These are phyloP conservation scores for Siniperca chuatsi DNA, from an alignment of 2,113 vertebrate genomes.

Conservation along the genomic window DNA sequence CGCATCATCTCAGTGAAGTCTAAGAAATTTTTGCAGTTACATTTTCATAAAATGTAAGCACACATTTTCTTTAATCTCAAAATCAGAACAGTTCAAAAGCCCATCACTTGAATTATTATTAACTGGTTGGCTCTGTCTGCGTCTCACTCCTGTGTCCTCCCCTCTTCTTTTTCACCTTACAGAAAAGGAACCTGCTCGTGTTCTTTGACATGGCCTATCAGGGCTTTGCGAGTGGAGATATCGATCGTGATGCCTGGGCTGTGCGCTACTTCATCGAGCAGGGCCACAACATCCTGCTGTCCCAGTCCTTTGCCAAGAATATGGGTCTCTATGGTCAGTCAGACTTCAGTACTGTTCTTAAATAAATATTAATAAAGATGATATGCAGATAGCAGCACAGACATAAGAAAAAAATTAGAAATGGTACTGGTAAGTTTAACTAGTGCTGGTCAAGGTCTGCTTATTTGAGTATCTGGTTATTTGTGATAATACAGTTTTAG, in stretches of 20 bases:
- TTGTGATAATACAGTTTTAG: not conserved
- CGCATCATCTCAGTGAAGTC: not conserved
- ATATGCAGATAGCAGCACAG: not conserved
- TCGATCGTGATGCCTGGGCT: constrained; percentile 95
- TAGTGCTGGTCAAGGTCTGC: not conserved
- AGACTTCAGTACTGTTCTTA: not conserved
- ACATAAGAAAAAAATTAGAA: not conserved
- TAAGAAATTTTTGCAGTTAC: not conserved
- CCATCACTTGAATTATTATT: constrained; percentile 4
- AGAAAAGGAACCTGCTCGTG: constrained; percentile 94
- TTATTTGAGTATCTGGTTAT: not conserved
- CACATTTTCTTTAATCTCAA: constrained; percentile 1
- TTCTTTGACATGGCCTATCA: constrained; percentile 99
- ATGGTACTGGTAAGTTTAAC: not conserved
- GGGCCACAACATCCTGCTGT: constrained; percentile 91
- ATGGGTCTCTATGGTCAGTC: constrained; percentile 98
- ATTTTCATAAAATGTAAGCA: not conserved
- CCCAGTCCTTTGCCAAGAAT: constrained; percentile 98
- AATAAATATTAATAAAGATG: not conserved
- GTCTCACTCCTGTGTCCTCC: not conserved
- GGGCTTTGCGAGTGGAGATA: constrained; percentile 97
- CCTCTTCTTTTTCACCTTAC: constrained; percentile 16
- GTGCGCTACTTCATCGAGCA: constrained; percentile 96
- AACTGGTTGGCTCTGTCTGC: not conserved
- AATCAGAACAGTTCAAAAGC: constrained; percentile 19